A percentile compares a stretch with the other conserved stretches of the same genome.
Conservation (phyloP, 2,888 invertebrate species). For the Alitta virens region DNA sequence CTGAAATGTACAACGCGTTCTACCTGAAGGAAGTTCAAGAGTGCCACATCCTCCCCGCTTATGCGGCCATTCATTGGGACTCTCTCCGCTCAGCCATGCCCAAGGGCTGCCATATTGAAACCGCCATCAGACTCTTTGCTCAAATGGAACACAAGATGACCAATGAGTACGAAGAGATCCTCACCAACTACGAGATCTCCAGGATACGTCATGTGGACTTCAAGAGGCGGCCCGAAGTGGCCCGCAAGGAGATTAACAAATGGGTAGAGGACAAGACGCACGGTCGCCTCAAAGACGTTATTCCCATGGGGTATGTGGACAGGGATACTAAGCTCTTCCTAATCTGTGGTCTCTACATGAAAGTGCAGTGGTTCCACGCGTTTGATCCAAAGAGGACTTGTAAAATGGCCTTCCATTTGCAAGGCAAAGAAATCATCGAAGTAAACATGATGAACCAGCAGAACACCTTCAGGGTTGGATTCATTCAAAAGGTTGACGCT, state of each 20-base stretch:
- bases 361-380: conserved; percentile 26
- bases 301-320: conserved; percentile 31
- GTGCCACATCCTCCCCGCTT: conserved; percentile 30
- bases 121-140: conserved; percentile 30
- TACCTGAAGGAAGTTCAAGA: conserved; percentile 28
- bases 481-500: conserved; percentile 26
- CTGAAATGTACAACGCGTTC: conserved; percentile 29
- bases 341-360: conserved; percentile 29
- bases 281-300: conserved; percentile 28
- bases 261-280: conserved; percentile 31
- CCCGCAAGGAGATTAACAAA: conserved; percentile 33
- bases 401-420: conserved; percentile 24
- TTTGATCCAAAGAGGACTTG: conserved; percentile 31
- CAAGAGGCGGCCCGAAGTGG: conserved; percentile 22
- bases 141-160: conserved; percentile 23
- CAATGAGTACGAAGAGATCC: conserved; percentile 26
- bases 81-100: conserved; percentile 25
- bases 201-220: conserved; percentile 28
- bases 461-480: conserved; percentile 19
- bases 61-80: conserved; percentile 35
- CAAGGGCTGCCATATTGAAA: conserved; percentile 29
- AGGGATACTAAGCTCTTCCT: conserved; percentile 28
- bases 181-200: conserved; percentile 27
- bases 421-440: conserved; percentile 27
- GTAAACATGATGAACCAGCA: conserved; percentile 32